A percentile compares a stretch with the other conserved stretches of the same genome.
phyloP scores from a whole-genome alignment of 2,888 invertebrate genomes.

The Thymelicus lineola region DNA sequence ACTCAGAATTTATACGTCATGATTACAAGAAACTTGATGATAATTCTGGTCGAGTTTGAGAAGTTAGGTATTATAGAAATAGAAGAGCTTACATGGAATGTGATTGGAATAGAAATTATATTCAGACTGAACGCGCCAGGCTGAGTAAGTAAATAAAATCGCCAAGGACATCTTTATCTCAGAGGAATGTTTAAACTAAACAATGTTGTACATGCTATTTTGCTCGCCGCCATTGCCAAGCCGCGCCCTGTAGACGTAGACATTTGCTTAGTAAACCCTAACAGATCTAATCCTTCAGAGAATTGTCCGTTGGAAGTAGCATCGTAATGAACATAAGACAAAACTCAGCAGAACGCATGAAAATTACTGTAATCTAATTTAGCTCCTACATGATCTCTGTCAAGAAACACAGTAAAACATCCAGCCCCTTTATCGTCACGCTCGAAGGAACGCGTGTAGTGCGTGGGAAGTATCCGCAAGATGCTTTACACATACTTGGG shows the following conservation, averaged over 20 bases:
- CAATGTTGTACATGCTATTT: slow-evolving; percentile 73
- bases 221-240: slow-evolving; percentile 55
- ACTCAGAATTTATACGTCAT: slow-evolving; percentile 4
- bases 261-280: slow-evolving; percentile 40
- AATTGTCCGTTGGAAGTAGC: slow-evolving; percentile 6
- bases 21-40: slow-evolving; percentile 7
- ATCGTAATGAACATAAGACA: not conserved
- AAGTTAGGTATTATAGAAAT: not conserved
- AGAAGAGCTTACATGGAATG: not conserved
- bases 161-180: slow-evolving; percentile 83
- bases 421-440: slow-evolving; percentile 80
- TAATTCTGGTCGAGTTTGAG: slow-evolving; percentile 12
- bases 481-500: slow-evolving; percentile 75
- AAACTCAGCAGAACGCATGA: not conserved
- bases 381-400: slow-evolving; percentile 64
- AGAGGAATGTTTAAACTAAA: slow-evolving; percentile 80
- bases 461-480: slow-evolving; percentile 77
- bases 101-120: slow-evolving; percentile 12
- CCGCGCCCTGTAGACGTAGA: slow-evolving; percentile 62
- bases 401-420: slow-evolving; percentile 71
- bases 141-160: slow-evolving; percentile 63
- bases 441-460: slow-evolving; percentile 70
- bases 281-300: slow-evolving; percentile 21
- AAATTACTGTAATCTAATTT: slow-evolving; percentile 52
- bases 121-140: slow-evolving; percentile 55